Conservation (phyloP, 1,140 invertebrate species). For the Oppia nitens region DNA sequence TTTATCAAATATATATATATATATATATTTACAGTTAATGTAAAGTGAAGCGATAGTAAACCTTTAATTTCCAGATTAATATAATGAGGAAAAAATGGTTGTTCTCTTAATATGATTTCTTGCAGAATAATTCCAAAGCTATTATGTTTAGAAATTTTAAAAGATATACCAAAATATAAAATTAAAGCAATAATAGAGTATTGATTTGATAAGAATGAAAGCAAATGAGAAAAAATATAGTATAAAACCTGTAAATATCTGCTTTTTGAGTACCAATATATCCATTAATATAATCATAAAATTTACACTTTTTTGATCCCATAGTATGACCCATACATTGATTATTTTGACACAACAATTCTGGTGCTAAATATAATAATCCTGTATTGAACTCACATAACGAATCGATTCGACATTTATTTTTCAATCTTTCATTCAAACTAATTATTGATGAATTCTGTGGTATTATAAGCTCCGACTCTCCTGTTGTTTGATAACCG, state of each 20-base stretch:
- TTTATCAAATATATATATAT: too few species aligned
- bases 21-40: too few species aligned
- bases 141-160: too few species aligned
- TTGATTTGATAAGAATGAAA: too few species aligned
- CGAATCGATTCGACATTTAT: slow-evolving; percentile 1
- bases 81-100: slow-evolving; percentile 25
- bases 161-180: too few species aligned
- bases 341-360: slow-evolving; percentile 56
- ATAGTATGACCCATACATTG: slow-evolving; percentile 36
- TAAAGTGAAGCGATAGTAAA: too few species aligned
- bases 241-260: slow-evolving; percentile 11
- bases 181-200: too few species aligned
- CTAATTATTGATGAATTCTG: neutral
- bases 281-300: neutral
- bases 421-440: neutral
- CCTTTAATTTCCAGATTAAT: slow-evolving; percentile 1
- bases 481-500: slow-evolving; percentile 34
- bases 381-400: slow-evolving; percentile 71
- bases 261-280: slow-evolving; percentile 49
- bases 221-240: too few species aligned
- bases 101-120: slow-evolving; percentile 38
- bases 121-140: slow-evolving; percentile 86
- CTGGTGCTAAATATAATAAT: slow-evolving; percentile 91
- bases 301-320: slow-evolving; percentile 37
- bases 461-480: slow-evolving; percentile 37